phyloP scores from a whole-genome alignment of 1,140 invertebrate species.

The Oscheius sp. region DNA sequence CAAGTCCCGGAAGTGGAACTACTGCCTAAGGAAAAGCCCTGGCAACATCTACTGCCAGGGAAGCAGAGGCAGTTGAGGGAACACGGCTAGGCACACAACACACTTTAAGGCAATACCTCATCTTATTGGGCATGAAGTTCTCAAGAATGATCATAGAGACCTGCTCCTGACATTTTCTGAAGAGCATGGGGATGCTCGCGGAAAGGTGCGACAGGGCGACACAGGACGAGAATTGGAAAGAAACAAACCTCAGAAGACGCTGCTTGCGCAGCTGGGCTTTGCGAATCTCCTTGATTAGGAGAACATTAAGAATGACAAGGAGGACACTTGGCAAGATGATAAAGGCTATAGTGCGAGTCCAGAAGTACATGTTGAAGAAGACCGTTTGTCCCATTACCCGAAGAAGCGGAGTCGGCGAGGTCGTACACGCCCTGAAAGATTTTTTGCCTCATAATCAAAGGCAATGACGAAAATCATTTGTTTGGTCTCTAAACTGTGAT shows the following conservation, averaged over 20 bases:
- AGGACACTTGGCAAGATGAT: conserved; percentile 82
- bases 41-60: neutral
- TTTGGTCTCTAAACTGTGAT: too few species aligned
- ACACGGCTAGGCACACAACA: neutral
- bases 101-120: conserved; percentile 7
- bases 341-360: conserved; percentile 83
- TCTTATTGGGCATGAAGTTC: conserved; percentile 1
- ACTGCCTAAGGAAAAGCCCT: too few species aligned
- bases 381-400: conserved; percentile 50
- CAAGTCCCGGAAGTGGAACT: too few species aligned
- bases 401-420: conserved; percentile 45
- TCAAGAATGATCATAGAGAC: conserved; percentile 1
- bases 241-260: conserved; percentile 50
- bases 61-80: neutral
- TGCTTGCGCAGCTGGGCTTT: conserved; percentile 73
- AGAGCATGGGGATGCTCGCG: neutral
- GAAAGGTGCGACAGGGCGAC: neutral
- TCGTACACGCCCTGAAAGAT: conserved; percentile 49
- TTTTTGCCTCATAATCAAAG: too few species aligned
- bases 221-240: neutral
- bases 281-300: conserved; percentile 79
- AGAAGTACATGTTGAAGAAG: conserved; percentile 63
- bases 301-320: conserved; percentile 80
- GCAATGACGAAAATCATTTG: too few species aligned
- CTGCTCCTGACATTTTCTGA: conserved; percentile 4